Evolutionary conservation across 2,797 vertebrate genomes (phyloP), one percentile per base, ranked within the genome.

Genomic region (Manis javanica): DNA sequence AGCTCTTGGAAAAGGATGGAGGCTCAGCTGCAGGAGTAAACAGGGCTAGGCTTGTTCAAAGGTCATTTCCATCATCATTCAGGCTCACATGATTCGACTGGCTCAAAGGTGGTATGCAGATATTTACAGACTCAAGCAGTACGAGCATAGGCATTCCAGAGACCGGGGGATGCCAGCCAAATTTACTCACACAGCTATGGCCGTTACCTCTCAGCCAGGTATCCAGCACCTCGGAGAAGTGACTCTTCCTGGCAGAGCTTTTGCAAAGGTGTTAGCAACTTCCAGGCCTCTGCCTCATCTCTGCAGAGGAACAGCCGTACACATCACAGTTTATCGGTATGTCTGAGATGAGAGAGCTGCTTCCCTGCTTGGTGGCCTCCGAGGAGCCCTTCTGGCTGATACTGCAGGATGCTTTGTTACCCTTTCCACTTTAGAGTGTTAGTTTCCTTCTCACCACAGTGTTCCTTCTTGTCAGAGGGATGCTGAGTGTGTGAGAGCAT

Each of bases 341-440:
- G 89, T 92, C 88, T 68, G 88, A 91, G 79, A 84, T 2, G 23
- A 66, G 13, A 3, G 23, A 66, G 13, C 14, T 15, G 53, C 21
- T 59, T 82, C 55, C 21, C 31, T 16, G 74, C 78, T 87, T 37
- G 0, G 75, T 12, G 81, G 81, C 63, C 93, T 97, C 42, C 18
- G 23, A 96, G 93, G 91, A 96, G 90, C 93, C 69, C 83, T 94
- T 95, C 87, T 74, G 95, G 89, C 93, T 97, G 96, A 87, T 86
- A 55, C 53, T 91, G 61, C 87, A 29, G 86, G 95, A 97, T 59
- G 11, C 96, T 97, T 88, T 90, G 74, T 86, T 95, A 78, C 92
- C 57, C 63, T 97, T 26, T 72, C 15, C 91, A 0, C 0, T 93
- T 91, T 4, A 0, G 29, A 92, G 96, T 91, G 96, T 86, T 98